Evolutionary conservation across 2,113 vertebrate species (phyloP), one percentile per base, ranked within the genome.

Genomic region (Rhegmatorhina hoffmannsi): DNA sequence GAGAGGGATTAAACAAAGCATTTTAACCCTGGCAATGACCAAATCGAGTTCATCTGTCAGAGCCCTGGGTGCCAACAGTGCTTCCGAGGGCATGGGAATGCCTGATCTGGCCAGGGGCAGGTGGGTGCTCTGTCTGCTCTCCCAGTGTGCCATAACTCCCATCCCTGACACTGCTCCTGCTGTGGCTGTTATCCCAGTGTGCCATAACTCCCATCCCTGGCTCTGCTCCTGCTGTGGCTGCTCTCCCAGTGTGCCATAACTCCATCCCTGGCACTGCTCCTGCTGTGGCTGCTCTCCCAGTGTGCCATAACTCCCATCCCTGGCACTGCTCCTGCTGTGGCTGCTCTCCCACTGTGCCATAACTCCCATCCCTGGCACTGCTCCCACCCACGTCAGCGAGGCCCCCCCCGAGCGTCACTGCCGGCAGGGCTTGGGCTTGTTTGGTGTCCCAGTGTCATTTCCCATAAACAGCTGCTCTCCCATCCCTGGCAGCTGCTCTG

Each of bases 1-100:
- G n/a, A 60, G 40, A 5, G 82, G 10, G 47, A 55, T 90, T 21
- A 63, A 69, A 40, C 1, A 2, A 31, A 85, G 8, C 62, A 1
- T 0, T 59, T 38, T 33, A 29, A 17, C 55, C 47, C 38, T 4
- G 1, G 28, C 40, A 13, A 4, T 38, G 40, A 8, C 10, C 69
- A 31, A 58, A 43, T 3, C 1, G 7, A 40, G 76, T 13, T 23
- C 17, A 2, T 19, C 3, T 29, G 11, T 17, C 16, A 0, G 1
- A 77, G 17, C n/a, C 34, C 33, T 9, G 0, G 0, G 50, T 43
- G 88, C 67, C 56, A 70, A 75, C 6, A 3, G 10, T 3, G 72
- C 53, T 52, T 34, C 46, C 0, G 2, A 74, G 59, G 0, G 29
- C 58, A 14, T 9, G 50, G 77, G 81, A 66, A 62, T 50, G 14